Evolutionary conservation across 2,113 vertebrate species (phyloP).

Genomic region (Pithys albifrons): DNA sequence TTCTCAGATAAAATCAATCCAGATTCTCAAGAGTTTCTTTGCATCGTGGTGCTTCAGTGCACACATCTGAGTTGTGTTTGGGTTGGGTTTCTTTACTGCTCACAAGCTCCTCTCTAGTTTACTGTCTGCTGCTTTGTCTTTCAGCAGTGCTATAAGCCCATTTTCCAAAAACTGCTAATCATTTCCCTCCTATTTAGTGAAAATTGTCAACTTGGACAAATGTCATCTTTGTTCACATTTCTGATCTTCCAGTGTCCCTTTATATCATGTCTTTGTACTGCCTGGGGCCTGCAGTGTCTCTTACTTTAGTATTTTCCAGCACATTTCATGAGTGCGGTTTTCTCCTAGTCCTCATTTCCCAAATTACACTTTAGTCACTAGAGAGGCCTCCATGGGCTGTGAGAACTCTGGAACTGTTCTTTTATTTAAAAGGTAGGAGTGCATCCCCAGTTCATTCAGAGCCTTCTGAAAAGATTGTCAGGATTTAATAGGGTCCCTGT

Average conservation of each 20-base stretch:
- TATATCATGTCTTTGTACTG: neutral
- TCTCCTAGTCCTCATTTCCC: neutral
- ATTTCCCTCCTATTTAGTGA: neutral
- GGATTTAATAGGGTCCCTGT: neutral
- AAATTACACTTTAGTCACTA: neutral
- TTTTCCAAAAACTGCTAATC: neutral
- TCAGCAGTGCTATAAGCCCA: neutral
- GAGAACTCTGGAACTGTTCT: neutral
- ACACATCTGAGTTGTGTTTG: neutral
- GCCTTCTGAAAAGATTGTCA: neutral
- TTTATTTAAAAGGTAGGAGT: neutral
- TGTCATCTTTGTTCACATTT: slow-evolving; percentile 9
- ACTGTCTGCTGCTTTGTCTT: neutral
- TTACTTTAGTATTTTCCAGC: neutral
- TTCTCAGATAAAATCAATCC: neutral
- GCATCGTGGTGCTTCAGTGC: neutral
- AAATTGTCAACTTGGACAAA: neutral
- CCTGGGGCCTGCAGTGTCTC: neutral
- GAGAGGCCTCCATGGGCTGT: neutral
- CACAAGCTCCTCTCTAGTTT: neutral
- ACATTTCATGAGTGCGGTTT: neutral
- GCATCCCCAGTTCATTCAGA: neutral
- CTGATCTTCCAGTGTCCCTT: neutral
- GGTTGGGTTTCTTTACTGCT: neutral
- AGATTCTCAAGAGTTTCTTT: neutral